A percentile compares a stretch with the other conserved stretches of the same genome.
phyloP scores from a whole-genome alignment of 2,888 invertebrate genomes.

The Mactromeris polynyma region DNA sequence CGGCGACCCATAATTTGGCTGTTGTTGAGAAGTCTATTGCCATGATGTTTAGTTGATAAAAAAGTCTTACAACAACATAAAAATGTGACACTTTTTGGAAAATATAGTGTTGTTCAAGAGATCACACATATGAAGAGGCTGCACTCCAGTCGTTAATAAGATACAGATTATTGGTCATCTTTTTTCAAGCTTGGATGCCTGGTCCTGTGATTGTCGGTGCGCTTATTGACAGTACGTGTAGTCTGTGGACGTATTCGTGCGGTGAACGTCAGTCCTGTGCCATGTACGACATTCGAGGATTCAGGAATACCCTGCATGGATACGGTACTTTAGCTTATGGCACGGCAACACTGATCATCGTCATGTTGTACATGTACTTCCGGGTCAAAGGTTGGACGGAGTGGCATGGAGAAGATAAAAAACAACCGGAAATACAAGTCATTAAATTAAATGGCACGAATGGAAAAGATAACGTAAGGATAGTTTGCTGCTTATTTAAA shows the following conservation, averaged over 20 bases:
- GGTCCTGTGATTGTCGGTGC: constrained; percentile 64
- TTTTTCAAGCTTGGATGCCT: constrained; percentile 64
- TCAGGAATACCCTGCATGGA: constrained; percentile 52
- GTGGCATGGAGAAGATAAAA: constrained; percentile 31
- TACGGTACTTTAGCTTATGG: constrained; percentile 25
- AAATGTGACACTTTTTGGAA: too few relatives aligned
- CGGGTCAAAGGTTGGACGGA: constrained; percentile 32
- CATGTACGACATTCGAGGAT: constrained; percentile 56
- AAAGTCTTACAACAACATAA: too few relatives aligned
- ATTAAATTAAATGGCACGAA: neutral
- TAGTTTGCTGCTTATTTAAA: too few relatives aligned
- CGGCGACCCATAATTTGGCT: too few relatives aligned
- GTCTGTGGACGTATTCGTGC: constrained; percentile 64
- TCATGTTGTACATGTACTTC: constrained; percentile 44
- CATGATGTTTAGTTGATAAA: too few relatives aligned
- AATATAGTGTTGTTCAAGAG: too few relatives aligned
- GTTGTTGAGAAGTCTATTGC: too few relatives aligned
- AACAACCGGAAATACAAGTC: neutral
- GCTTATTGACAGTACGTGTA: constrained; percentile 60
- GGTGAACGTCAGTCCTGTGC: constrained; percentile 62
- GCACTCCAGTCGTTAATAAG: too few relatives aligned
- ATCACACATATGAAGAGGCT: too few relatives aligned
- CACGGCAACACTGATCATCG: constrained; percentile 9
- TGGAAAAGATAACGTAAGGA: constrained; percentile 1
- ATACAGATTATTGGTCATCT: neutral